These are phyloP conservation scores for Apodemia zela DNA, from an alignment of 2,888 invertebrate species.

Conservation along the genomic window DNA sequence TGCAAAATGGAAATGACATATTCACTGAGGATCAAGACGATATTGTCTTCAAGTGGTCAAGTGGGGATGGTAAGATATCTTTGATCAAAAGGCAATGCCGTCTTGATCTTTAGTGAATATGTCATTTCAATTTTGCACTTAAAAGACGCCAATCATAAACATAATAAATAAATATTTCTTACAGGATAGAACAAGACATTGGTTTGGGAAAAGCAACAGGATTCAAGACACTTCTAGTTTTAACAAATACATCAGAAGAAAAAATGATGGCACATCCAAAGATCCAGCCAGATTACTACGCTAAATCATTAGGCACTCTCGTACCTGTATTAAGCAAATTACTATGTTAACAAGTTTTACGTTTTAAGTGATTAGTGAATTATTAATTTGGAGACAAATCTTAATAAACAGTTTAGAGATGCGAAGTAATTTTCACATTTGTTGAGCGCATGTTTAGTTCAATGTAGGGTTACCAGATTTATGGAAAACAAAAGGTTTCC, in stretches of 20 bases:
- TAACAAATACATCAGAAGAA: conserved; percentile 68
- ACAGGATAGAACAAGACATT: conserved; percentile 88
- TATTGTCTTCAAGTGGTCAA: too few relatives aligned
- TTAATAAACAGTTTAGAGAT: not conserved
- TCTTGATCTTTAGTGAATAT: too few relatives aligned
- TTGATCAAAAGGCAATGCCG: too few relatives aligned
- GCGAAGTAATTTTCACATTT: not conserved
- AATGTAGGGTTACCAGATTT: too few relatives aligned
- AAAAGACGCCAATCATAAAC: too few relatives aligned
- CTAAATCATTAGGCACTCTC: conserved; percentile 52
- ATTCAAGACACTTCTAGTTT: conserved; percentile 86
- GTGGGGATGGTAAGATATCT: too few relatives aligned
- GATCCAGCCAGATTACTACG: conserved; percentile 66
- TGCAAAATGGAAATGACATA: too few relatives aligned
- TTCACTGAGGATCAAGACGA: too few relatives aligned
- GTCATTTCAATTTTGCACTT: too few relatives aligned
- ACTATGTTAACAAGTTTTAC: not conserved
- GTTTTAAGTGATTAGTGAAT: not conserved
- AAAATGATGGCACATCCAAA: conserved; percentile 69
- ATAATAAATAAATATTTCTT: not conserved
- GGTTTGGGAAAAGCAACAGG: conserved; percentile 85
- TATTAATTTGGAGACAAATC: not conserved
- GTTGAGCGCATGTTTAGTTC: too few relatives aligned
- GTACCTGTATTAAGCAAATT: conserved; percentile 39
- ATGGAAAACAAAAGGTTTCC: too few relatives aligned